A percentile compares a stretch with the other conserved stretches of the same genome.
Conservation (phyloP, 2,888 invertebrate genomes). For the Drosophila gaucha region DNA sequence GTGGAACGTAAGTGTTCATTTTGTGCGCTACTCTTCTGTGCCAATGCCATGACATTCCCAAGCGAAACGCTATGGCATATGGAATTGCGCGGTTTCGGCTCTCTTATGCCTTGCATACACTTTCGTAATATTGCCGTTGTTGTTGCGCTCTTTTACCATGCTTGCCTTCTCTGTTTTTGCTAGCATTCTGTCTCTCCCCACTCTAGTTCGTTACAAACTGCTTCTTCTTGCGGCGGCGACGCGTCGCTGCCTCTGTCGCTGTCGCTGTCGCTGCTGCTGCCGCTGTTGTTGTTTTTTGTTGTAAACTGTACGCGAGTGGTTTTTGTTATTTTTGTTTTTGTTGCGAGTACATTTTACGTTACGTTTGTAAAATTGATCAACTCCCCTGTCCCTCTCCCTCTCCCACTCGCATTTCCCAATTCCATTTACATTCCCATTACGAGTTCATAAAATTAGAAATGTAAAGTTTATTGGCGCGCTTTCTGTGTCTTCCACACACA, state of each 20-base stretch:
- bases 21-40: slow-evolving; percentile 42
- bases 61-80: slow-evolving; percentile 32
- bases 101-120: slow-evolving; percentile 59
- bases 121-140: slow-evolving; percentile 61
- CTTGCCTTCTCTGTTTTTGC: slow-evolving; percentile 69
- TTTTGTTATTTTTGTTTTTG: slow-evolving; percentile 23
- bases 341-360: slow-evolving; percentile 33
- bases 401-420: not conserved
- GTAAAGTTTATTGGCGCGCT: slow-evolving; percentile 63
- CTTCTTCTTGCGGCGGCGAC: slow-evolving; percentile 44
- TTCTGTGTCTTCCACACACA: slow-evolving; percentile 29
- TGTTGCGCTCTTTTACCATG: slow-evolving; percentile 7
- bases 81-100: slow-evolving; percentile 15
- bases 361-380: slow-evolving; percentile 55
- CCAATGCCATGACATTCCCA: slow-evolving; percentile 32
- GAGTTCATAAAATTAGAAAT: slow-evolving; percentile 57
- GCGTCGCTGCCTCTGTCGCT: not conserved
- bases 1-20: slow-evolving; percentile 68
- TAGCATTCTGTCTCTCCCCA: slow-evolving; percentile 72
- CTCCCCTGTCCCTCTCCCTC: slow-evolving; percentile 3
- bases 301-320: slow-evolving; percentile 68
- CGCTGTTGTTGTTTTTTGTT: slow-evolving; percentile 61
- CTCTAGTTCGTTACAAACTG: slow-evolving; percentile 77
- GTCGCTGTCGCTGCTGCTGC: slow-evolving; percentile 2
- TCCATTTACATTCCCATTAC: slow-evolving; percentile 27